Evolutionary conservation across 53 echinoderm and acorn worm species (phyloP), one percentile per base, ranked within the genome.

Genomic region (Hippasteria phrygiana): DNA sequence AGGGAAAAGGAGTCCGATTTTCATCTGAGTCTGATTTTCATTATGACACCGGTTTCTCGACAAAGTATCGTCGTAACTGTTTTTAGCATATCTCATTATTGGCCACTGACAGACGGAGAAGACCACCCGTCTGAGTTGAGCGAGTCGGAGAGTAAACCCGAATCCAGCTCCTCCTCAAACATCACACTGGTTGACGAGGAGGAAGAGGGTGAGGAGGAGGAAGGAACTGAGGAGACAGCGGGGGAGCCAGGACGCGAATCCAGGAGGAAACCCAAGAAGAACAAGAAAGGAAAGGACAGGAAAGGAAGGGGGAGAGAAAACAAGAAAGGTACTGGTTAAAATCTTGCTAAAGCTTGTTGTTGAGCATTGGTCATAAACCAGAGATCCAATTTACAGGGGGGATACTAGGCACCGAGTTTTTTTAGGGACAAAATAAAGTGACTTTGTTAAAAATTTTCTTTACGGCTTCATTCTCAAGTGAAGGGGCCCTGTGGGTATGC

Each of bases 61-160:
- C n/a, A n/a, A n/a, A n/a, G n/a, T n/a, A n/a, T n/a, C n/a, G n/a
- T n/a, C n/a, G n/a, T n/a, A n/a, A n/a, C n/a, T n/a, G n/a, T n/a
- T n/a, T n/a, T n/a, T n/a, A n/a, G n/a, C n/a, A n/a, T n/a, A n/a
- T n/a, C n/a, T n/a, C n/a, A n/a, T n/a, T n/a, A n/a, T n/a, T n/a
- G n/a, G n/a, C n/a, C 18, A 32, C 8, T 27, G 7, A 29, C 73
- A 76, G 77, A 76, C 5, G 76, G 77, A 18, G 46, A 88, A 62
- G 66, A 26, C 36, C 46, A 33, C 28, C 66, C 66, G 10, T 77
- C 48, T 1, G 77, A 64, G 46, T 27, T n/a, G 36, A 42, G 43
- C 32, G 85, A 85, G n/a, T 85, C 85, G 35, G 85, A 85, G 51
- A 32, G 31, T 37, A 85, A 85, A 32, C 85, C 69, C 14, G 85